Evolutionary conservation across 2,113 vertebrate genomes (phyloP), one percentile per base, ranked within the genome.

Genomic region (Ammospiza caudacuta): DNA sequence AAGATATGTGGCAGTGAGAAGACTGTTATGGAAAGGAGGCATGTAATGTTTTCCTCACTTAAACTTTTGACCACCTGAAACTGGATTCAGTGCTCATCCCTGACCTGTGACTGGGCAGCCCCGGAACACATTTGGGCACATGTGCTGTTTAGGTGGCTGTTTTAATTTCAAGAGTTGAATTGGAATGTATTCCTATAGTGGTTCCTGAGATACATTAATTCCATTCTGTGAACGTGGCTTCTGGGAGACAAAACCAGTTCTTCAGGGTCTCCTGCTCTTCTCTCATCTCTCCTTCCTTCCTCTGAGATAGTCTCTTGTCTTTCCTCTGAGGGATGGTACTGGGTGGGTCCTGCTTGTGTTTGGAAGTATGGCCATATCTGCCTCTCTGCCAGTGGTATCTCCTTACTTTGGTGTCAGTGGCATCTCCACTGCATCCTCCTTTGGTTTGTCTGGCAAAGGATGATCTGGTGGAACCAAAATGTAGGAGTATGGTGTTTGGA

Each of bases 371-470:
- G 20, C 28, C 12, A 8, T 24, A 2, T 41, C 25, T 73, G 52
- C 23, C 18, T 33, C 1, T 33, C 20, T 76, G 35, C 12, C 16
- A 11, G 25, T 22, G 1, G 0, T 25, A 11, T 28, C 9, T 16
- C 41, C 18, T 54, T 73, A 13, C 23, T 76, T 46, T 29, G 33
- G 18, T 67, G 52, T 59, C 20, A 57, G 28, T 78, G 57, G 33
- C 27, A 31, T 59, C 20, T 91, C 27, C 22, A 16, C 19, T 3
- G 2, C 5, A 44, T 25, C 57, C 11, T 87, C 14, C 46, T 61
- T 39, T 61, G 39, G 3, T 74, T 84, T 73, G 15, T 52, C 9
- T 46, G 57, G 20, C 23, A 43, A 33, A 23, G 25, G 37, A 39
- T 74, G 37, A 78, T 44, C 55, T 83, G 5, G 28, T 82, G 62